Percentiles rank a stretch among this genome's conserved stretches.
These are phyloP conservation scores for Hecatera dysodea DNA, from an alignment of 2,888 invertebrate genomes.

Conservation along the genomic window DNA sequence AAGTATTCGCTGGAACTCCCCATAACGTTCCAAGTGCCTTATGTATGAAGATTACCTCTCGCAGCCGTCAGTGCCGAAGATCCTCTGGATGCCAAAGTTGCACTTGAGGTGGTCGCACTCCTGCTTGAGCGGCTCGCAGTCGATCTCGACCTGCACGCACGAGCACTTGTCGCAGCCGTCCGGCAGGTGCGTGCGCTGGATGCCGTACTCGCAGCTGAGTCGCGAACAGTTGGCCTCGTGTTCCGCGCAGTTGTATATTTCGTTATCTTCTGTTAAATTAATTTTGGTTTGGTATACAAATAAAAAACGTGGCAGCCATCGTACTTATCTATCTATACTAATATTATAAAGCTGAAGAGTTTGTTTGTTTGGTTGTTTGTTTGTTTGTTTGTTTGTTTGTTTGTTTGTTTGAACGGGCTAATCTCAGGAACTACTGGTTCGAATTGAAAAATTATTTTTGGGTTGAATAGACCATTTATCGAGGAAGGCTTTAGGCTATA, in stretches of 20 bases:
- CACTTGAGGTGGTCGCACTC: conserved; percentile 93
- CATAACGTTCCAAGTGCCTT: background rate
- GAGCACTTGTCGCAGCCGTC: conserved; percentile 93
- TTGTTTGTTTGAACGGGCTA: too few relatives aligned
- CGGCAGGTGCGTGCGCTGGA: conserved; percentile 88
- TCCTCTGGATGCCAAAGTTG: conserved; percentile 92
- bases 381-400: too few relatives aligned
- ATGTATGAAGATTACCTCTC: conserved; percentile 69
- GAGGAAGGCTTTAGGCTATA: too few relatives aligned
- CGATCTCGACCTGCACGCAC: conserved; percentile 78
- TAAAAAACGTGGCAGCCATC: background rate
- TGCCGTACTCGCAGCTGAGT: conserved; percentile 93
- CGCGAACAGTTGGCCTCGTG: conserved; percentile 91
- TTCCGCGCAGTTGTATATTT: conserved; percentile 67
- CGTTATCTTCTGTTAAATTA: conserved; percentile 52
- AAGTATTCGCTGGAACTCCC: background rate
- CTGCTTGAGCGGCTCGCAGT: conserved; percentile 90
- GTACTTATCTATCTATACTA: too few relatives aligned
- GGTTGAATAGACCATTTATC: too few relatives aligned
- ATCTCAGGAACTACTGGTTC: too few relatives aligned
- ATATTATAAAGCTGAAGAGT: too few relatives aligned
- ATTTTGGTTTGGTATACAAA: too few relatives aligned
- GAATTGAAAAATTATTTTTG: too few relatives aligned
- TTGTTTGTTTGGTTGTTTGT: too few relatives aligned
- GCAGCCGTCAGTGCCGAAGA: conserved; percentile 74